These are phyloP conservation scores for Cheilosia vulpina DNA, from an alignment of 2,888 invertebrate species.

Conservation along the genomic window DNA sequence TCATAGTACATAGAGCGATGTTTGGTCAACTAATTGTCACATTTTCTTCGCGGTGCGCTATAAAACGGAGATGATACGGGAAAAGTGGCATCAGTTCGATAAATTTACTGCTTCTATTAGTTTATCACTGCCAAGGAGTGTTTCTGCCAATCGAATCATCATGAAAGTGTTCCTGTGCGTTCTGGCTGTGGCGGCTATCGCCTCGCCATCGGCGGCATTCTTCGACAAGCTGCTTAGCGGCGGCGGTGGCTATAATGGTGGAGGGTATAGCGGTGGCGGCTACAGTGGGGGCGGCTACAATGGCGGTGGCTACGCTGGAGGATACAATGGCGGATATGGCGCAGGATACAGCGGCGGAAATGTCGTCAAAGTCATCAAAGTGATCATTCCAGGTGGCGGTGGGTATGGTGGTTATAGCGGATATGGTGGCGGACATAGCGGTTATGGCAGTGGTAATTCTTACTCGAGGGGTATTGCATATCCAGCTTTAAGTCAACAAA, in stretches of 20 bases:
- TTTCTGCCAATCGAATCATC: constrained; percentile 7
- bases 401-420: constrained; percentile 24
- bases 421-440: constrained; percentile 28
- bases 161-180: constrained; percentile 73
- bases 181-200: constrained; percentile 59
- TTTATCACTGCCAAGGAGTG: constrained; percentile 32
- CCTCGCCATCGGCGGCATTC: constrained; percentile 58
- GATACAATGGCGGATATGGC: neutral
- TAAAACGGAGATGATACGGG: constrained; percentile 50
- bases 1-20: constrained; percentile 50
- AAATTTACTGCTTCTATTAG: constrained; percentile 44
- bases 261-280: constrained; percentile 21
- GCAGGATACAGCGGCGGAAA: constrained; percentile 35
- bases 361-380: constrained; percentile 1
- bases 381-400: constrained; percentile 36
- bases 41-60: constrained; percentile 37
- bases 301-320: constrained; percentile 10
- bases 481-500: constrained; percentile 18
- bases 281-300: constrained; percentile 30
- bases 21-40: constrained; percentile 68
- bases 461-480: neutral
- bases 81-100: constrained; percentile 55
- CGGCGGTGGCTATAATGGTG: constrained; percentile 22
- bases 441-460: constrained; percentile 17
- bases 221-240: constrained; percentile 48